Conservation (phyloP, 2,797 vertebrate species). For the Podarcis lilfordi region DNA sequence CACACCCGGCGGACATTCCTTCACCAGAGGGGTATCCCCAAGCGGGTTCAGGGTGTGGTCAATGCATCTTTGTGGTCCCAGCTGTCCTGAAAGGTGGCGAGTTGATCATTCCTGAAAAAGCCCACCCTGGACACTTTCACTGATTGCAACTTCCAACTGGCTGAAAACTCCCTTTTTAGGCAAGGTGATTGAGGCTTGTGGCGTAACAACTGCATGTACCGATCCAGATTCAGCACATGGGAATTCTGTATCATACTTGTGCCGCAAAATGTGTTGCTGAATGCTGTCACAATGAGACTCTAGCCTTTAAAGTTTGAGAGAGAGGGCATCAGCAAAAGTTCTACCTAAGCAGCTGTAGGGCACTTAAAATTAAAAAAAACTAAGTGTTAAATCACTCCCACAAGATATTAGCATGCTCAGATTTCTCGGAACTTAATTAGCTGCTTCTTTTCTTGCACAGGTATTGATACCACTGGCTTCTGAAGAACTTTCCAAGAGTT, state of each 20-base stretch:
- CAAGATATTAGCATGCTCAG: neutral
- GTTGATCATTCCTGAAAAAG: too few species aligned
- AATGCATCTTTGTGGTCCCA: too few species aligned
- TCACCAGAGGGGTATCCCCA: too few species aligned
- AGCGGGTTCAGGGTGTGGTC: too few species aligned
- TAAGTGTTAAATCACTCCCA: neutral
- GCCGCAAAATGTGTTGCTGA: neutral
- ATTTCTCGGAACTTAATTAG: neutral
- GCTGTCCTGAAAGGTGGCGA: too few species aligned
- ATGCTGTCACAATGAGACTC: neutral
- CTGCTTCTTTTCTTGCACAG: constrained; percentile 72
- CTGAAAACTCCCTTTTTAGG: too few species aligned
- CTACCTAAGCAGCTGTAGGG: neutral
- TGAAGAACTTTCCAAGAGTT: constrained; percentile 89
- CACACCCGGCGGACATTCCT: too few species aligned
- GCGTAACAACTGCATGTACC: too few species aligned
- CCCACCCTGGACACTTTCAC: too few species aligned
- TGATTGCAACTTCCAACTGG: too few species aligned
- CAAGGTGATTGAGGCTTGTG: too few species aligned
- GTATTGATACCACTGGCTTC: constrained; percentile 86
- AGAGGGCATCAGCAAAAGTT: neutral
- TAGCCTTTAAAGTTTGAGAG: neutral
- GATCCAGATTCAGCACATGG: neutral
- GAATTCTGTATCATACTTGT: neutral
- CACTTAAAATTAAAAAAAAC: neutral